phyloP scores from a whole-genome alignment of 1,140 invertebrate species.

The Neuroterus valhalla region DNA sequence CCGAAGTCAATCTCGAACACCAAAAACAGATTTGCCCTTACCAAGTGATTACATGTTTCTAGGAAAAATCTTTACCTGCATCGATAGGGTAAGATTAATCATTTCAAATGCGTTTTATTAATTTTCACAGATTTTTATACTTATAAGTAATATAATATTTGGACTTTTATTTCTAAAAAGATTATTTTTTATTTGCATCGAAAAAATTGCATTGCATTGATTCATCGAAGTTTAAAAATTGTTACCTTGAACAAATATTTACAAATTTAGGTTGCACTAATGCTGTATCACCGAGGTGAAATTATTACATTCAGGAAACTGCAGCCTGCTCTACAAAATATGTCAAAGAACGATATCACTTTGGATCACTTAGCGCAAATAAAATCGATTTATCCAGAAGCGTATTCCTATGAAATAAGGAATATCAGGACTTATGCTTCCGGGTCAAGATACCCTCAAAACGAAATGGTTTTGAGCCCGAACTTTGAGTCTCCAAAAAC shows the following conservation, averaged over 20 bases:
- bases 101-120: neutral
- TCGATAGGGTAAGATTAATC: neutral
- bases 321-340: neutral
- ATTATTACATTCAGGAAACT: slow-evolving; percentile 12
- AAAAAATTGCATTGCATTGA: too few species aligned
- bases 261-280: neutral
- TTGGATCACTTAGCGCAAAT: neutral
- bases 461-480: too few species aligned
- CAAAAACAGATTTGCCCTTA: neutral
- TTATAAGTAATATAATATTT: neutral
- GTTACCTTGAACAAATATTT: neutral
- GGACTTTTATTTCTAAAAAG: too few species aligned
- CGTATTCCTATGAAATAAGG: neutral
- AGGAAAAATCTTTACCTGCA: neutral
- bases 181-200: too few species aligned
- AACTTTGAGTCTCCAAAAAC: too few species aligned
- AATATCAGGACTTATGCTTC: too few species aligned
- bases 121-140: neutral
- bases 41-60: neutral
- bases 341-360: neutral
- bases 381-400: neutral
- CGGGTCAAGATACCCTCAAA: too few species aligned
- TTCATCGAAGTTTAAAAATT: neutral
- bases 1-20: too few species aligned
- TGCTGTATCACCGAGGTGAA: neutral